phyloP scores from a whole-genome alignment of 1,140 invertebrate genomes.

The Drosophila pseudoananassae region DNA sequence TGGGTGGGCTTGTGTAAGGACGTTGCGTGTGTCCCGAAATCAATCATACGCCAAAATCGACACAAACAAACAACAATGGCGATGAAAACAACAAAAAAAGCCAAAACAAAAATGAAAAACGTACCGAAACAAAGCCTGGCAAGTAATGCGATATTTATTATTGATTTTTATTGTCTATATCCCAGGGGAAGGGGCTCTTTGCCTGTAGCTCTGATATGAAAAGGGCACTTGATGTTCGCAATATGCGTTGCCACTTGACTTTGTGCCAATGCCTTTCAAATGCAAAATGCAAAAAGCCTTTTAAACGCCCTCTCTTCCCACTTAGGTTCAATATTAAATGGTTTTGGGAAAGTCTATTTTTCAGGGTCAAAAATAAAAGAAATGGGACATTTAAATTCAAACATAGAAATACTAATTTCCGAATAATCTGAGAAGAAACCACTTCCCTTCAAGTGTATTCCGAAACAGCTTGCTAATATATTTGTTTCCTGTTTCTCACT shows the following conservation, averaged over 20 bases:
- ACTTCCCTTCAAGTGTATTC: not conserved
- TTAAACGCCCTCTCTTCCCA: constrained; percentile 5
- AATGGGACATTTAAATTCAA: not conserved
- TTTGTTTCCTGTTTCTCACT: constrained; percentile 10
- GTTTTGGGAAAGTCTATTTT: constrained; percentile 5
- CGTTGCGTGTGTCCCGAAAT: constrained; percentile 59
- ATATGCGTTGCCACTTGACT: constrained; percentile 70
- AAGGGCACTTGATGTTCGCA: constrained; percentile 66
- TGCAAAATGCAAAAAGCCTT: constrained; percentile 33
- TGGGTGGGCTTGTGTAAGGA: constrained; percentile 10
- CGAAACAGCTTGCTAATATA: not conserved
- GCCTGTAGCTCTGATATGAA: constrained; percentile 38
- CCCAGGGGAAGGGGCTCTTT: not conserved
- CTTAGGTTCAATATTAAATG: constrained; percentile 6
- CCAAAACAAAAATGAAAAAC: constrained; percentile 13
- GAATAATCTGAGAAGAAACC: not conserved
- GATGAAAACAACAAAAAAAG: constrained; percentile 12
- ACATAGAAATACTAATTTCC: no score
- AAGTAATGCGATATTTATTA: constrained; percentile 78
- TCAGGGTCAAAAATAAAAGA: not conserved
- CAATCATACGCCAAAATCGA: constrained; percentile 78
- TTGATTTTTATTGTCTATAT: constrained; percentile 69
- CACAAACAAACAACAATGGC: constrained; percentile 47
- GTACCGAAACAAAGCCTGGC: constrained; percentile 56
- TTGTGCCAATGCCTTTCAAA: constrained; percentile 28